Conservation (phyloP, 2,888 invertebrate species). For the Electrophaes corylata region DNA sequence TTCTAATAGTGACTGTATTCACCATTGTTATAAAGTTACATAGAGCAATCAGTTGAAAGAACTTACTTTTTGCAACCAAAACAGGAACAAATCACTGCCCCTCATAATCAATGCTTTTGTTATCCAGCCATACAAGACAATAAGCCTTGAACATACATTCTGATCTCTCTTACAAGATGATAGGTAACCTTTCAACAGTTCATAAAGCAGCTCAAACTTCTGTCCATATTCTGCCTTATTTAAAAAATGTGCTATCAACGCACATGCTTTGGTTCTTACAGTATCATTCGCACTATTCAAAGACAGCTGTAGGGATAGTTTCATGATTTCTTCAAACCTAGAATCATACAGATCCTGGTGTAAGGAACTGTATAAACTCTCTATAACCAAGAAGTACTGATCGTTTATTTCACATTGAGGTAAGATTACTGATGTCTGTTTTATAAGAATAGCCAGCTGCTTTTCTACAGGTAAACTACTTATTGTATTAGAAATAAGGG, state of each 20-base stretch:
- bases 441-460: slow-evolving; percentile 56
- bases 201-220: slow-evolving; percentile 69
- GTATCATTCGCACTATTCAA: slow-evolving; percentile 58
- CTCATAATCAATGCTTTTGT: slow-evolving; percentile 70
- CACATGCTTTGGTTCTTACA: slow-evolving; percentile 71
- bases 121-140: slow-evolving; percentile 72
- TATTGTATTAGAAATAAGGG: slow-evolving; percentile 67
- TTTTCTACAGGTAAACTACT: slow-evolving; percentile 63
- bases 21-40: no score
- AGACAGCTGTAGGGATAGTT: slow-evolving; percentile 61
- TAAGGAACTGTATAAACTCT: slow-evolving; percentile 80
- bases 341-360: slow-evolving; percentile 64
- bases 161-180: slow-evolving; percentile 49
- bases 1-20: no score
- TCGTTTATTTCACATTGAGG: slow-evolving; percentile 57
- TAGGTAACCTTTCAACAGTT: slow-evolving; percentile 58
- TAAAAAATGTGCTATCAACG: slow-evolving; percentile 82
- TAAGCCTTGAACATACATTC: slow-evolving; percentile 55
- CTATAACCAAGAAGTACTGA: slow-evolving; percentile 68
- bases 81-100: slow-evolving; percentile 64
- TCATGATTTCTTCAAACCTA: slow-evolving; percentile 63
- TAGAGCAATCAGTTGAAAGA: no score
- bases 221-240: slow-evolving; percentile 81
- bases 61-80: slow-evolving; percentile 74
- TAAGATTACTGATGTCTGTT: slow-evolving; percentile 58